Percentiles rank a stretch among this genome's conserved stretches.
Conservation (phyloP, 2,888 invertebrate species). For the Asteroscopus sphinx region DNA sequence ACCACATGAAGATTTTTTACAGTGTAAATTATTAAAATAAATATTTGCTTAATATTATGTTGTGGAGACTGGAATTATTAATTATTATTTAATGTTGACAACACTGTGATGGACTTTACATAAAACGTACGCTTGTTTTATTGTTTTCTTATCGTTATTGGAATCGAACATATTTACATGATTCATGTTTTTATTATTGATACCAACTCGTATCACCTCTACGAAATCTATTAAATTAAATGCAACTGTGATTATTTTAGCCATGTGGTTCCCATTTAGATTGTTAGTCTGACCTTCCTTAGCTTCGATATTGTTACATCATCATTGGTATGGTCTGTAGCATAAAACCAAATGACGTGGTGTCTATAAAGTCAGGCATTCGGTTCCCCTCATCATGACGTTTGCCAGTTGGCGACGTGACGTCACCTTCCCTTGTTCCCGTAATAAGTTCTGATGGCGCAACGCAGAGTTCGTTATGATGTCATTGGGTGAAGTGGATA, state of each 20-base stretch:
- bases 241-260: no score
- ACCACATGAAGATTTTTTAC: no score
- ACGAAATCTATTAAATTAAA: not conserved
- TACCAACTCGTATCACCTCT: not conserved
- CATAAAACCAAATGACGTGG: conserved; percentile 23
- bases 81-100: conserved; percentile 8
- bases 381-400: conserved; percentile 35
- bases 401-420: conserved; percentile 21
- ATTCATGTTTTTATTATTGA: conserved; percentile 10
- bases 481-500: conserved; percentile 11
- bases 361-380: conserved; percentile 40
- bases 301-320: conserved; percentile 20
- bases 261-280: not conserved
- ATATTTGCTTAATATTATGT: no score
- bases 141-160: no score
- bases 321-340: conserved; percentile 19
- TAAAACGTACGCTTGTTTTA: no score
- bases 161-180: not conserved
- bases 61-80: no score
- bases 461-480: conserved; percentile 29
- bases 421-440: conserved; percentile 29
- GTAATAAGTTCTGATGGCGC: conserved; percentile 32
- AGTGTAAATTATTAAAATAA: no score
- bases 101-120: not conserved
- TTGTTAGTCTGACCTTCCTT: conserved; percentile 16